Evolutionary conservation across 2,888 invertebrate genomes (phyloP).

Genomic region (Lottia gigantea): DNA sequence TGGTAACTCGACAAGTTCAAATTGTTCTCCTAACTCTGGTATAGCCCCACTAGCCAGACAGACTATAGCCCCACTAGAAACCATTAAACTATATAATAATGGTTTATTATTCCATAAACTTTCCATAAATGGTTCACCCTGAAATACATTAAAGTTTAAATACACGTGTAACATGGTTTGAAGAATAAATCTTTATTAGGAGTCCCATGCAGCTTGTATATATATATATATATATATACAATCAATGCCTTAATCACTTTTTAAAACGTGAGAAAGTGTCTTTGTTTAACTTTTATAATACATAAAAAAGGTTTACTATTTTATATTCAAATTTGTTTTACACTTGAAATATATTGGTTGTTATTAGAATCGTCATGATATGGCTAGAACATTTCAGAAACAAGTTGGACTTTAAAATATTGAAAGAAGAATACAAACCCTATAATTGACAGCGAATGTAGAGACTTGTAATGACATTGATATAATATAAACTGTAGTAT

Average conservation of each 20-base stretch:
- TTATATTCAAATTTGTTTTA: too few species aligned
- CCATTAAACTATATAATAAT: conserved; percentile 87
- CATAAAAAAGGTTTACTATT: too few species aligned
- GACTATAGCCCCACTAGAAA: conserved; percentile 85
- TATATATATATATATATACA: not conserved
- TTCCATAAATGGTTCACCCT: conserved; percentile 99
- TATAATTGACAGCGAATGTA: conserved; percentile 98
- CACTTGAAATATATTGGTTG: too few species aligned
- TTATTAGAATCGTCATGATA: too few species aligned
- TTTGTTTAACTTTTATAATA: too few species aligned
- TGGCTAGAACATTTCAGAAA: too few species aligned
- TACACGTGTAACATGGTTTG: too few species aligned
- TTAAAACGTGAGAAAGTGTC: too few species aligned
- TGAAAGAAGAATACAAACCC: conserved; percentile 74
- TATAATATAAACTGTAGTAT: conserved; percentile 98
- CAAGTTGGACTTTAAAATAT: too few species aligned
- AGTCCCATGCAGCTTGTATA: too few species aligned
- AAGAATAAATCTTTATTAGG: too few species aligned
- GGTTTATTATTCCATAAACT: conserved; percentile 91
- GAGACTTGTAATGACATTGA: conserved; percentile 97
- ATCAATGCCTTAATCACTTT: not conserved
- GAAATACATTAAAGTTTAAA: conserved; percentile 41
- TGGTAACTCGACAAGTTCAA: conserved; percentile 96
- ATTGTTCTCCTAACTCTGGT: conserved; percentile 87
- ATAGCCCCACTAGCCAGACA: conserved; percentile 85